These are phyloP conservation scores for Palaemon carinicauda DNA, from an alignment of 1,140 invertebrate species.

Conservation along the genomic window DNA sequence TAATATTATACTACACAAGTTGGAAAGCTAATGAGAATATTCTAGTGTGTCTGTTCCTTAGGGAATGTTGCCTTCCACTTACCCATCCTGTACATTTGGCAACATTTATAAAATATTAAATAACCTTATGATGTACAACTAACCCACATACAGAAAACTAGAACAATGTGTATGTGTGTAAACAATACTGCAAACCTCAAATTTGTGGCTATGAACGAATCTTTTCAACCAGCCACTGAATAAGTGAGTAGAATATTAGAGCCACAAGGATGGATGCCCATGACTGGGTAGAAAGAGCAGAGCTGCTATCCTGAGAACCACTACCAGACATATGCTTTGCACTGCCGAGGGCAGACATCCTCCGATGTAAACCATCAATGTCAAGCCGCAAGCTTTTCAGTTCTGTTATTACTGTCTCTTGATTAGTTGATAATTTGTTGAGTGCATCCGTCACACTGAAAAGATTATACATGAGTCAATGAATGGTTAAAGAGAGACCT, in stretches of 20 bases:
- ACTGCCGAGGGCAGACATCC: conserved; percentile 3
- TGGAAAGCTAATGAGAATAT: no score
- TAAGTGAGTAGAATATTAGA: conserved; percentile 42
- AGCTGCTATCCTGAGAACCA: neutral
- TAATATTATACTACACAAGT: no score
- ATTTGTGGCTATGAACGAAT: conserved; percentile 19
- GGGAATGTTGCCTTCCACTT: no score
- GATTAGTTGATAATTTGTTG: conserved; percentile 25
- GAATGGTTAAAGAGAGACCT: no score
- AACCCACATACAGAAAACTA: no score
- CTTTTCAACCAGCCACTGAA: conserved; percentile 43
- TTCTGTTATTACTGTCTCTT: conserved; percentile 15
- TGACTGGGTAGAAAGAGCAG: conserved; percentile 18
- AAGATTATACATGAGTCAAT: no score
- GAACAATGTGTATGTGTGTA: no score
- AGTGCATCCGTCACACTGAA: conserved; percentile 26
- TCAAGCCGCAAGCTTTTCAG: conserved; percentile 34
- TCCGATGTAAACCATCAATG: conserved; percentile 2
- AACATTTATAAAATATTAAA: no score
- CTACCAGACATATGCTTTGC: neutral
- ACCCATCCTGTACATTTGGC: no score
- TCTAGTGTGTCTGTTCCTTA: no score
- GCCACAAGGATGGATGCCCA: conserved; percentile 49
- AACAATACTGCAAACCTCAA: no score
- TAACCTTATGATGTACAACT: no score